Percentiles rank a stretch among this genome's conserved stretches.
Evolutionary conservation across 2,888 invertebrate genomes (phyloP).

Genomic region (Harpalus rubripes): DNA sequence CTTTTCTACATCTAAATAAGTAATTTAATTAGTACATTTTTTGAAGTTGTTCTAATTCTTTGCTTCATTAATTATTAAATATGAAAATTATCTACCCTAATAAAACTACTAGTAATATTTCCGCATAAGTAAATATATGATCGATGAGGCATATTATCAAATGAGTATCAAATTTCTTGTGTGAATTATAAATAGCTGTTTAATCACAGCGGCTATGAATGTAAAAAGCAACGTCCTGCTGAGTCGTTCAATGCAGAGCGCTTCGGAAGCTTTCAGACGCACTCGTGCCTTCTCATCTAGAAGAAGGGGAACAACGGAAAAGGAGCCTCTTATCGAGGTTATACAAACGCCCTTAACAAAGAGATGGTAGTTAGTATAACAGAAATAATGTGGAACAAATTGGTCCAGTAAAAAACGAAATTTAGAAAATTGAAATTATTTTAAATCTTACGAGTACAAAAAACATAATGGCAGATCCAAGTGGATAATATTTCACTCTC

Average conservation of each 20-base stretch:
- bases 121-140: neutral
- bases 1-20: neutral
- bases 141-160: conserved; percentile 15
- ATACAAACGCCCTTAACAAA: conserved; percentile 4
- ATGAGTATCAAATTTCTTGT: conserved; percentile 7
- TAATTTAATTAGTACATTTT: neutral
- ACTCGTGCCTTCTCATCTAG: conserved; percentile 13
- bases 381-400: neutral
- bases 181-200: conserved; percentile 25
- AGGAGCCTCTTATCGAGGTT: neutral
- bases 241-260: neutral
- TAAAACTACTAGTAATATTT: conserved; percentile 18
- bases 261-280: conserved; percentile 13
- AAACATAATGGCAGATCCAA: no score
- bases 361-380: neutral
- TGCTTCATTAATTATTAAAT: neutral
- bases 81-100: neutral
- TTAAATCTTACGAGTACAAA: no score
- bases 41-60: neutral
- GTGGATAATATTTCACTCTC: no score
- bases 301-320: neutral
- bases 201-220: conserved; percentile 19
- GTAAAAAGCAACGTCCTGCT: conserved; percentile 11
- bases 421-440: no score
- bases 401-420: no score